A percentile compares a stretch with the other conserved stretches of the same genome.
Conservation (phyloP, 2,888 invertebrate genomes). For the Diarsia dahlii region DNA sequence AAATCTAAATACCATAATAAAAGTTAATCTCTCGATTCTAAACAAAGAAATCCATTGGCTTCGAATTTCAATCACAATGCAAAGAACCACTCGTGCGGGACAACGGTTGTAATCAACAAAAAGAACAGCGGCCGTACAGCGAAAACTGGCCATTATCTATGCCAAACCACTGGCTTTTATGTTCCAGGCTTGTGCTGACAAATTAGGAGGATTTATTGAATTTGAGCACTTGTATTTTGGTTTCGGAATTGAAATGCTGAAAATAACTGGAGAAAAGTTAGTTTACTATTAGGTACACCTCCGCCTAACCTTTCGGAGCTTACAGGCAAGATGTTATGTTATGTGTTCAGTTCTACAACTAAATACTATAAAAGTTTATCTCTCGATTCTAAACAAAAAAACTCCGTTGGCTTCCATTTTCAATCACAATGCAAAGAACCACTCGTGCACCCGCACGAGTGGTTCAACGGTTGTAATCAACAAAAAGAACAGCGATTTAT, state of each 20-base stretch:
- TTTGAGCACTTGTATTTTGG: not conserved
- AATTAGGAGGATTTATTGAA: slow-evolving; percentile 38
- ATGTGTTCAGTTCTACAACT: no score
- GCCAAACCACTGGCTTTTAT: slow-evolving; percentile 56
- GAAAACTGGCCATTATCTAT: slow-evolving; percentile 56
- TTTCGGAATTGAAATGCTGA: not conserved
- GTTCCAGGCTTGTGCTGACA: slow-evolving; percentile 39
- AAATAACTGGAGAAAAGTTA: no score
- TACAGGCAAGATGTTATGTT: no score
- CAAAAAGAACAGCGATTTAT: slow-evolving; percentile 41
- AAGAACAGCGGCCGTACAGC: slow-evolving; percentile 32
- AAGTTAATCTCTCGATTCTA: not conserved
- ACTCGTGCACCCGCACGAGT: no score
- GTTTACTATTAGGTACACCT: no score
- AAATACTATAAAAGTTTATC: not conserved
- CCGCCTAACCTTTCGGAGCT: no score
- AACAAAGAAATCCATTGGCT: slow-evolving; percentile 28
- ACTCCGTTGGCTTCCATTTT: slow-evolving; percentile 39
- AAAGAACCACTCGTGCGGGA: slow-evolving; percentile 32
- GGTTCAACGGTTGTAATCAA: slow-evolving; percentile 45
- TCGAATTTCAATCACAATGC: slow-evolving; percentile 50
- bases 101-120: slow-evolving; percentile 49
- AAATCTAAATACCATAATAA: not conserved
- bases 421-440: slow-evolving; percentile 52
- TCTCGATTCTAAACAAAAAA: slow-evolving; percentile 11